These are phyloP conservation scores for Lethocerus indicus DNA, from an alignment of 1,140 invertebrate species.

Conservation along the genomic window DNA sequence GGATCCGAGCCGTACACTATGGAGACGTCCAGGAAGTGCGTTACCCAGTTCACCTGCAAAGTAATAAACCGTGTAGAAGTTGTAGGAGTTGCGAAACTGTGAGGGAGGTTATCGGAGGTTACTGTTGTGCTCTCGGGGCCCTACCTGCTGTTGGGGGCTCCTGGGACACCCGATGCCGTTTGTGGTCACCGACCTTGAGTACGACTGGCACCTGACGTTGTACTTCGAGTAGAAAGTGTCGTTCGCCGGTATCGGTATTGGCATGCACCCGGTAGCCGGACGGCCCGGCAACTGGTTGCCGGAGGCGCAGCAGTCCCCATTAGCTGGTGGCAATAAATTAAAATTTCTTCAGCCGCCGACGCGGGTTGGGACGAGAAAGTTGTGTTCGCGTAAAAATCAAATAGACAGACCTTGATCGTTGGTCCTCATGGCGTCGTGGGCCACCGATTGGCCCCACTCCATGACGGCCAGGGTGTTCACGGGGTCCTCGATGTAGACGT, in stretches of 20 bases:
- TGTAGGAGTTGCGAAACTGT: background rate
- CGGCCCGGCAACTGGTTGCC: conserved; percentile 2
- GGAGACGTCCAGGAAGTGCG: conserved; percentile 68
- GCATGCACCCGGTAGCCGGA: conserved; percentile 34
- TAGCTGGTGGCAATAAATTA: background rate
- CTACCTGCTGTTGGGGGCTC: conserved; percentile 51
- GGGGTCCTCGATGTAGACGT: conserved; percentile 23
- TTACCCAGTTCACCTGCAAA: conserved; percentile 52
- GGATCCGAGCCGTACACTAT: conserved; percentile 64
- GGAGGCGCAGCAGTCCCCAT: background rate
- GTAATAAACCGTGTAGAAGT: background rate
- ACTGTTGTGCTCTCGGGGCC: background rate
- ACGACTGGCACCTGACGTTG: conserved; percentile 56
- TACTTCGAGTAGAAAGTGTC: conserved; percentile 53
- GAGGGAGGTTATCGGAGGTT: background rate
- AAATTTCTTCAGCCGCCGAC: background rate
- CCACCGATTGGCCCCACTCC: conserved; percentile 39
- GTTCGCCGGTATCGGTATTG: conserved; percentile 48
- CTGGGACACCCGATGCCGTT: conserved; percentile 32
- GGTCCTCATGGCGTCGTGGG: conserved; percentile 29
- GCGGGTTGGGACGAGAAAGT: background rate
- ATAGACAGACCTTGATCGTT: conserved; percentile 7
- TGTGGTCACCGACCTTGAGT: conserved; percentile 45
- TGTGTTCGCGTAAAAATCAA: background rate
- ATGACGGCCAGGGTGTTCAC: conserved; percentile 26